Evolutionary conservation across 2,888 invertebrate species (phyloP).

Genomic region (Phengaris alcon): DNA sequence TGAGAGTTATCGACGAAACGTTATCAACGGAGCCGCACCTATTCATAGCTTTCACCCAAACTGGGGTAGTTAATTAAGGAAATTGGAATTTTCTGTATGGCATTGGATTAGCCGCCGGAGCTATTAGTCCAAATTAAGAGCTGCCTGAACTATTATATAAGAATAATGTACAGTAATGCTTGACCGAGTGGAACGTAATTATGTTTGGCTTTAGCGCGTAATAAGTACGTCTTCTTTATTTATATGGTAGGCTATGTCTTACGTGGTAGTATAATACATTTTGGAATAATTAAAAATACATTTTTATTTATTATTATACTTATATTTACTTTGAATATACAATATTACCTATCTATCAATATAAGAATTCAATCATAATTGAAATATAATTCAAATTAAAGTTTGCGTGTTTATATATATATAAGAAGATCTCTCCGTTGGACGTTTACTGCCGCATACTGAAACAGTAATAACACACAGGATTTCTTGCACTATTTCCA

Average conservation of each 20-base stretch:
- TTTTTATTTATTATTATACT: no score
- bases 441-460: no score
- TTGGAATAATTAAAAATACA: no score
- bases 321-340: no score
- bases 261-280: neutral
- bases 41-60: slow-evolving; percentile 63
- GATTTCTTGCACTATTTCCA: no score
- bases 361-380: no score
- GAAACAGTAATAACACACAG: no score
- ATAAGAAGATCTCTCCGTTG: no score
- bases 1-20: slow-evolving; percentile 62
- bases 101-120: slow-evolving; percentile 71
- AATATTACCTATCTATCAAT: no score
- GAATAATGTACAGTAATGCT: slow-evolving; percentile 33
- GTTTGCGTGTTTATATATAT: no score
- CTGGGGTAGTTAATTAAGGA: slow-evolving; percentile 75
- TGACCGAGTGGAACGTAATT: neutral
- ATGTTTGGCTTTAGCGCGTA: neutral
- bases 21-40: slow-evolving; percentile 68
- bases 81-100: slow-evolving; percentile 75
- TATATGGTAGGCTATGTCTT: neutral
- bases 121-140: slow-evolving; percentile 79
- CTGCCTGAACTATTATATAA: slow-evolving; percentile 45
- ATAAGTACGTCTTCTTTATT: neutral
- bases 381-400: no score